Conservation (phyloP, 2,888 invertebrate genomes). For the Dendrolimus houi region DNA sequence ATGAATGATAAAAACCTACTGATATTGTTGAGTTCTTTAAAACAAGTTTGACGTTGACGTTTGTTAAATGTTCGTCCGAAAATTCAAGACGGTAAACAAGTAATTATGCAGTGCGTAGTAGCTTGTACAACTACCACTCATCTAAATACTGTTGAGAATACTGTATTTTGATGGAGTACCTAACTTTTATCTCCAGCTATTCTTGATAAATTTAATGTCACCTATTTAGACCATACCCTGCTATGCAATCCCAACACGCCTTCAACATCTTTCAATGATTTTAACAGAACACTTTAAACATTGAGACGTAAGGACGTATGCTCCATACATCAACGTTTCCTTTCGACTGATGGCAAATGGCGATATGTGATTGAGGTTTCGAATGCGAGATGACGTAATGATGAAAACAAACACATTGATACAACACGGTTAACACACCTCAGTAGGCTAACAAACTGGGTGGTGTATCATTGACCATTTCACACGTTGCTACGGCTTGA, state of each 20-base stretch:
- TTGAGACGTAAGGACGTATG: constrained; percentile 23
- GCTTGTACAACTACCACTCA: too few relatives aligned
- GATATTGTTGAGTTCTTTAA: too few relatives aligned
- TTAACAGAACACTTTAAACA: constrained; percentile 19
- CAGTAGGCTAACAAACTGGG: constrained; percentile 16
- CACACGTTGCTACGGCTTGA: constrained; percentile 7
- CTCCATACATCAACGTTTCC: constrained; percentile 26
- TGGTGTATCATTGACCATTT: constrained; percentile 21
- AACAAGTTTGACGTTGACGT: too few relatives aligned
- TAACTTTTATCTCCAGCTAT: too few relatives aligned
- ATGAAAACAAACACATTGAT: constrained; percentile 55
- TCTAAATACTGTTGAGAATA: too few relatives aligned
- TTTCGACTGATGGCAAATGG: constrained; percentile 23
- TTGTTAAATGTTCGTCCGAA: too few relatives aligned
- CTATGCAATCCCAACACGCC: constrained; percentile 61
- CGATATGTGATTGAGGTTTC: constrained; percentile 28
- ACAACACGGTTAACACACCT: constrained; percentile 36
- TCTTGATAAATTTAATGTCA: background rate
- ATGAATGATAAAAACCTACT: too few relatives aligned
- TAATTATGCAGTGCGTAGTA: too few relatives aligned
- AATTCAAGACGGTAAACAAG: too few relatives aligned
- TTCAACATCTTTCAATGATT: constrained; percentile 52
- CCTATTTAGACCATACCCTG: constrained; percentile 47
- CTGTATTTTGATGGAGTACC: too few relatives aligned
- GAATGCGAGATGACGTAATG: constrained; percentile 55